A percentile compares a stretch with the other conserved stretches of the same genome.
Evolutionary conservation across 1,140 invertebrate species (phyloP).

Genomic region (Anoplophora glabripennis): DNA sequence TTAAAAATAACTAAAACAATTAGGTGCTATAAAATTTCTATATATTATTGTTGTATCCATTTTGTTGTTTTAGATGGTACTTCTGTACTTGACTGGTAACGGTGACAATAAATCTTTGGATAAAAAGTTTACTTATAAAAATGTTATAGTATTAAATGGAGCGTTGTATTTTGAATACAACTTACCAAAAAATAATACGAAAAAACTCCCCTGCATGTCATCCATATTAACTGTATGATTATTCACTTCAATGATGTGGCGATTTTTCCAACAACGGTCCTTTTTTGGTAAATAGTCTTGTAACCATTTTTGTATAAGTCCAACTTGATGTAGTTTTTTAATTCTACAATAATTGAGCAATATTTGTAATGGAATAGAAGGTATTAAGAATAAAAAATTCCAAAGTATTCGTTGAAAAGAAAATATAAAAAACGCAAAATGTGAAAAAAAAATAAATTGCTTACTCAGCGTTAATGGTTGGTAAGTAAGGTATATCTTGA

Average conservation of each 20-base stretch:
- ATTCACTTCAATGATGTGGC: constrained; percentile 62
- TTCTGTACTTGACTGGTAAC: too few relatives aligned
- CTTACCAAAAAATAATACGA: constrained; percentile 72
- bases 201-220: constrained; percentile 89
- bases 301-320: constrained; percentile 82
- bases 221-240: constrained; percentile 82
- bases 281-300: constrained; percentile 71
- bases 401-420: too few relatives aligned
- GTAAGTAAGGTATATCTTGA: constrained; percentile 69
- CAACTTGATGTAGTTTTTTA: constrained; percentile 75
- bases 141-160: neutral
- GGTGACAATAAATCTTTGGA: neutral
- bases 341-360: constrained; percentile 55
- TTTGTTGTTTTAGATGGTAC: too few relatives aligned
- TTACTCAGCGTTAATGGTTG: constrained; percentile 62
- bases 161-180: neutral
- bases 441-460: too few relatives aligned
- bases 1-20: neutral
- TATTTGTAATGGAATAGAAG: too few relatives aligned
- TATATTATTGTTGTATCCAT: too few relatives aligned
- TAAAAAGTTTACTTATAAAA: neutral
- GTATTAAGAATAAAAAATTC: too few relatives aligned
- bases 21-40: neutral
- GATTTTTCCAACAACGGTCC: constrained; percentile 72
- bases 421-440: too few relatives aligned